Evolutionary conservation across 2,888 invertebrate genomes (phyloP), one percentile per base, ranked within the genome.

Genomic region (Sipunculus nudus): DNA sequence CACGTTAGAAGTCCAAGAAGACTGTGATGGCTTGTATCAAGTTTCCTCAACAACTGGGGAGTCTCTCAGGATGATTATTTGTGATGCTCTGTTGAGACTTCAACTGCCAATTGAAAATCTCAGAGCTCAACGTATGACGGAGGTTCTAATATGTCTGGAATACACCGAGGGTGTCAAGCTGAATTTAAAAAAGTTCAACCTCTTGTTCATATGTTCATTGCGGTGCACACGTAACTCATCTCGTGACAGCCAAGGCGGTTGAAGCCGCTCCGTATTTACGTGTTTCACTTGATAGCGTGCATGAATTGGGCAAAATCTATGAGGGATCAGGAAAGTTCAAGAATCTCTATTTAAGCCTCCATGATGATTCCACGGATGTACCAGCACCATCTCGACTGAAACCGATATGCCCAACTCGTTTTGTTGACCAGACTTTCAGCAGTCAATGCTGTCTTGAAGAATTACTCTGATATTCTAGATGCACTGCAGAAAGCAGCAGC

Each of bases 81-180:
- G 13, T n/a, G 21, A 25, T 19, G 25, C 28, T n/a, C 13, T 48
- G 48, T 16, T 48, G 13, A 25, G 48, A 8, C 26, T 48, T n/a
- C 10, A 28, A 13, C 48, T 48, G 19, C 29, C 48, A 10, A 48
- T 48, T 2, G 29, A 10, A 29, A 10, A 48, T 21, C 29, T 48
- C 29, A 23, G 28, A 23, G 25, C 31, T 4, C 28, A 48, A 48
- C 48, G 3, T 48, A 48, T 48, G 48, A 48, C 29, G 48, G 28
- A 28, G 29, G 29, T 19, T n/a, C 16, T n/a, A 48, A 48, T 31
- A 48, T 48, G 48, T 25, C 48, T 16, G 48, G 48, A 13, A 48
- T n/a, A 28, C 21, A 48, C 28, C 48, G 31, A 16, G 48, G 48
- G 21, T 48, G 48, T 21, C 48, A 48, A 25, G 48, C 48, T 25